phyloP scores from a whole-genome alignment of 2,888 invertebrate genomes.

The Falcaria lacertinaria region DNA sequence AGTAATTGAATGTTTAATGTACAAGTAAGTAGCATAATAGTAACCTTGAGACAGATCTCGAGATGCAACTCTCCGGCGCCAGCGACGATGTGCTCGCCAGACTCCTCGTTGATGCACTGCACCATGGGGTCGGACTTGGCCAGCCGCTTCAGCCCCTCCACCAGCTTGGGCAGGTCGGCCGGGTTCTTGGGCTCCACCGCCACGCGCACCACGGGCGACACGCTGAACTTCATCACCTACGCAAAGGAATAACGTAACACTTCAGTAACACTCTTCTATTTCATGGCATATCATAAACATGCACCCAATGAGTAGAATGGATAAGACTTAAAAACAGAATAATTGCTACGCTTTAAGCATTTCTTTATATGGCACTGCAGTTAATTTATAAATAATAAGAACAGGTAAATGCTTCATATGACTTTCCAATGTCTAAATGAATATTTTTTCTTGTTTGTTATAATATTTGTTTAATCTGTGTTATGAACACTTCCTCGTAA shows the following conservation, averaged over 20 bases:
- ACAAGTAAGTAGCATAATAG: background rate
- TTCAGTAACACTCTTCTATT: background rate
- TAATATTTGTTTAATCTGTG: background rate
- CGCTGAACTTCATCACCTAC: slow-evolving; percentile 99
- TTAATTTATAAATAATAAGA: too few species aligned
- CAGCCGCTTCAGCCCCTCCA: slow-evolving; percentile 98
- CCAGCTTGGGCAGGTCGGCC: slow-evolving; percentile 98
- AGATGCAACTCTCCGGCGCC: slow-evolving; percentile 99
- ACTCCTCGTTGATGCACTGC: slow-evolving; percentile 99
- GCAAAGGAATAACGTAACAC: too few species aligned
- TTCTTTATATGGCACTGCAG: too few species aligned
- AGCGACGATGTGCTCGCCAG: slow-evolving; percentile 99
- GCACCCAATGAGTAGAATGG: too few species aligned
- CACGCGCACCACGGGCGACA: slow-evolving; percentile 99
- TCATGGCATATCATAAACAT: too few species aligned
- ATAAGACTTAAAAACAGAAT: too few species aligned
- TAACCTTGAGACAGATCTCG: slow-evolving; percentile 97
- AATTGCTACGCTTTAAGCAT: too few species aligned
- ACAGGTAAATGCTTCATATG: too few species aligned
- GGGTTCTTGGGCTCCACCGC: slow-evolving; percentile 99
- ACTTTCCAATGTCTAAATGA: too few species aligned
- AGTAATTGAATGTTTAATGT: background rate
- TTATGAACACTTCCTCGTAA: too few species aligned
- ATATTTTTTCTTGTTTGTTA: too few species aligned
- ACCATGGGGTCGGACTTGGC: slow-evolving; percentile 99